A percentile compares a stretch with the other conserved stretches of the same genome.
Evolutionary conservation across 2,888 invertebrate genomes (phyloP).

Genomic region (Clivina fossor): DNA sequence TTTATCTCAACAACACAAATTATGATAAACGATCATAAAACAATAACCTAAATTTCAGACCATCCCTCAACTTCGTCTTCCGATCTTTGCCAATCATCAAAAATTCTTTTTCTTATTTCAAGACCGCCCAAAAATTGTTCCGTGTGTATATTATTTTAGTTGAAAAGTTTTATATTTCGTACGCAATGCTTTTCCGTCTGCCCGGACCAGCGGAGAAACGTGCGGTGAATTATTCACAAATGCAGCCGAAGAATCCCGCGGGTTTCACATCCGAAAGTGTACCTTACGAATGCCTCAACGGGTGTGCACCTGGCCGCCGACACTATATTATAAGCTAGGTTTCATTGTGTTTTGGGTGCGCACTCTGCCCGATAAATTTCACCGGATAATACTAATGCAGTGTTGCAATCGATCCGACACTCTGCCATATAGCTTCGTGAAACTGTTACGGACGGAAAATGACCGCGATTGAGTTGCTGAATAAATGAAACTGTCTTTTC

Average conservation of each 20-base stretch:
- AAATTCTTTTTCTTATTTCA: no score
- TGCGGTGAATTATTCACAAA: constrained; percentile 39
- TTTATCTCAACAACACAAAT: no score
- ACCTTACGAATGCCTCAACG: background rate
- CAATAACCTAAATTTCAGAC: no score
- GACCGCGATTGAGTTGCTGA: no score
- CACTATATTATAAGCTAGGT: constrained; percentile 9
- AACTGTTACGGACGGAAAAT: background rate
- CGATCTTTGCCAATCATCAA: no score
- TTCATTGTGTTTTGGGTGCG: constrained; percentile 14
- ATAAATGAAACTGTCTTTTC: no score
- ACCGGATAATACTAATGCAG: constrained; percentile 21
- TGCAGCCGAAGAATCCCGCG: constrained; percentile 36
- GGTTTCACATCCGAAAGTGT: constrained; percentile 19
- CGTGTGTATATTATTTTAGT: constrained; percentile 40
- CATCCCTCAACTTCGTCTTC: no score
- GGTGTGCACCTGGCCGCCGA: constrained; percentile 9
- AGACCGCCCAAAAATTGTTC: no score
- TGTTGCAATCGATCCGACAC: constrained; percentile 12
- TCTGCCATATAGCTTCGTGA: background rate
- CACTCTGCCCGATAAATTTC: constrained; percentile 12
- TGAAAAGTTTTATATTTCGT: constrained; percentile 40
- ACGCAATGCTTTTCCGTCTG: constrained; percentile 33
- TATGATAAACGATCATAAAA: no score
- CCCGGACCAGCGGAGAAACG: no score